Evolutionary conservation across 2,113 vertebrate species (phyloP).

Genomic region (Psittacara wagleri): DNA sequence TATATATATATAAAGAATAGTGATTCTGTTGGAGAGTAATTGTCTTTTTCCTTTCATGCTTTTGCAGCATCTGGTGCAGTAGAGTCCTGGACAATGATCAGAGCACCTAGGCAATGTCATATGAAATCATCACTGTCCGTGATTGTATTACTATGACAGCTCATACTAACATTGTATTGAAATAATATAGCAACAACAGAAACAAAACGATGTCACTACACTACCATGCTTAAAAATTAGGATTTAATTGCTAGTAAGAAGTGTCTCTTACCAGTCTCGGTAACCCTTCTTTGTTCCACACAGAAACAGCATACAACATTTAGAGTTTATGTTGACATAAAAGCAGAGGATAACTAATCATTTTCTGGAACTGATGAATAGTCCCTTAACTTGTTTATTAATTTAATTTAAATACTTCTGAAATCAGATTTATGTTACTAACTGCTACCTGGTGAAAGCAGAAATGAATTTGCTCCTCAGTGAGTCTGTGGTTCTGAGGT

Average conservation of each 20-base stretch:
- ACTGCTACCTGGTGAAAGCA: neutral
- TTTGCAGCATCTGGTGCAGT: neutral
- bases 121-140: neutral
- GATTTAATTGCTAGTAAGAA: neutral
- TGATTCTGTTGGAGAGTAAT: neutral
- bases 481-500: neutral
- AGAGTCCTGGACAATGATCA: neutral
- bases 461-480: neutral
- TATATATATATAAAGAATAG: neutral
- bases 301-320: neutral
- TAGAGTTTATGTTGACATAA: neutral
- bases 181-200: neutral
- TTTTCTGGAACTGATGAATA: neutral
- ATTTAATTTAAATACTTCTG: neutral
- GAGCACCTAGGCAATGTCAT: neutral
- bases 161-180: neutral
- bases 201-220: neutral
- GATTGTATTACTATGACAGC: neutral
- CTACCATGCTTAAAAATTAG: neutral
- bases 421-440: neutral
- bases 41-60: neutral
- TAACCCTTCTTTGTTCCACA: neutral
- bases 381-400: neutral
- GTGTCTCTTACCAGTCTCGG: neutral
- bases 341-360: neutral